These are phyloP conservation scores for Arvicanthis niloticus DNA, from an alignment of 2,113 vertebrate genomes.

Conservation along the genomic window DNA sequence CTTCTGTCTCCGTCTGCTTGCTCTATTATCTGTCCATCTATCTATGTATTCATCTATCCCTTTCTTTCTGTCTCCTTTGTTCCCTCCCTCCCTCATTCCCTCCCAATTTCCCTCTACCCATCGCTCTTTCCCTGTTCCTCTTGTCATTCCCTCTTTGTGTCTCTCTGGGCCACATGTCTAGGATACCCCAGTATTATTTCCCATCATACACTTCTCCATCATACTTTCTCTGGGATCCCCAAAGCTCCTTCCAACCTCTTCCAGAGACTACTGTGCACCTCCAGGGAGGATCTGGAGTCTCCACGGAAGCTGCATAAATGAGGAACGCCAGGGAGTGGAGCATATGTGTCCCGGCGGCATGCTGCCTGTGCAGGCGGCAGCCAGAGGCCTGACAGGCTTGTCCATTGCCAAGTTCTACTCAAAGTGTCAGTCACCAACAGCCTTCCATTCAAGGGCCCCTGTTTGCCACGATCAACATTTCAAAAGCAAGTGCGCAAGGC, in stretches of 20 bases:
- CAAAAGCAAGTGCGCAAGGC: conserved; percentile 61
- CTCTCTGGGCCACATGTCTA: neutral
- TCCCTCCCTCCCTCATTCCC: neutral
- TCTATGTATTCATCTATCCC: neutral
- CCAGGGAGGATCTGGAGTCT: neutral
- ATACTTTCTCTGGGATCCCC: neutral
- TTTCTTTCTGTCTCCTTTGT: neutral
- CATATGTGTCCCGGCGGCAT: fast-evolving
- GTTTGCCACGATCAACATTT: conserved; percentile 66
- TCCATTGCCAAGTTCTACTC: neutral
- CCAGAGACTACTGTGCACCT: neutral
- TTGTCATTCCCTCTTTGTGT: too few relatives aligned
- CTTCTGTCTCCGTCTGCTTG: neutral
- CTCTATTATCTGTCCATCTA: neutral
- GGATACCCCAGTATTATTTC: neutral
- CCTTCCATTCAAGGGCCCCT: conserved; percentile 47
- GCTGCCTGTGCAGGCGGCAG: neutral
- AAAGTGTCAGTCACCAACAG: neutral
- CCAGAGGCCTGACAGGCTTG: neutral
- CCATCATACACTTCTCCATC: neutral
- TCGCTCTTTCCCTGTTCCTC: neutral
- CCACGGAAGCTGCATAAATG: neutral
- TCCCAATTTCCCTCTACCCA: neutral
- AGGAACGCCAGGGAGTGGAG: neutral
- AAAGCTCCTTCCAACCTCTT: neutral